phyloP scores from a whole-genome alignment of 2,888 invertebrate genomes.

The Eristalis intricaria region DNA sequence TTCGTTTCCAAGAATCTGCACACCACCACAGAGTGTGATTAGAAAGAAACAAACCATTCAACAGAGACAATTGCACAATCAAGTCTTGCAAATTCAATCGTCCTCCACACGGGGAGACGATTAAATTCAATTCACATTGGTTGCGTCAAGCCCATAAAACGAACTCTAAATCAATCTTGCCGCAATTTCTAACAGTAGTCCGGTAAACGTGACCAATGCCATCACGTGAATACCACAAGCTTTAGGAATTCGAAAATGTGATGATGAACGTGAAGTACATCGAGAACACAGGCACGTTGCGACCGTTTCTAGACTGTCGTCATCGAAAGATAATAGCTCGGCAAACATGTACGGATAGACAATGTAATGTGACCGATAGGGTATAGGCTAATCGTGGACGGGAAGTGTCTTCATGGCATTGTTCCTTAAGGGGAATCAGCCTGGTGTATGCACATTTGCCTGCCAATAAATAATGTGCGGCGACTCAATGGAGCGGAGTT shows the following conservation, averaged over 20 bases:
- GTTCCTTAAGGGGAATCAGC: neutral
- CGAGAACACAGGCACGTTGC: conserved; percentile 30
- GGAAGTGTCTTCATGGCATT: conserved; percentile 1
- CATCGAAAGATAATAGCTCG: neutral
- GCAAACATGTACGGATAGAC: neutral
- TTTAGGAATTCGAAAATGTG: conserved; percentile 4
- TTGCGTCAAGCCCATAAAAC: neutral
- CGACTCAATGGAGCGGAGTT: neutral
- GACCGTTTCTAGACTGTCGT: neutral
- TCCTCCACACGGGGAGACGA: neutral
- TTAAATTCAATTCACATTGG: neutral
- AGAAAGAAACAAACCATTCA: neutral
- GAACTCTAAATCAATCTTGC: neutral
- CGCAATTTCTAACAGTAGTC: conserved; percentile 19
- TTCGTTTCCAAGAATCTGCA: neutral
- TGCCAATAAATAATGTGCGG: neutral
- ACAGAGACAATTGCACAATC: neutral
- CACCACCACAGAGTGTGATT: neutral
- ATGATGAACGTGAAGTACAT: conserved; percentile 27
- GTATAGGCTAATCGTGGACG: conserved; percentile 4
- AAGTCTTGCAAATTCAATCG: neutral
- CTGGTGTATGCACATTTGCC: neutral
- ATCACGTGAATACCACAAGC: conserved; percentile 36
- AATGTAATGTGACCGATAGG: conserved; percentile 9
- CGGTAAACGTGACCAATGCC: conserved; percentile 42